Percentiles rank a stretch among this genome's conserved stretches.
Conservation (phyloP, 2,113 vertebrate species). For the Rhadina sibilatrix region DNA sequence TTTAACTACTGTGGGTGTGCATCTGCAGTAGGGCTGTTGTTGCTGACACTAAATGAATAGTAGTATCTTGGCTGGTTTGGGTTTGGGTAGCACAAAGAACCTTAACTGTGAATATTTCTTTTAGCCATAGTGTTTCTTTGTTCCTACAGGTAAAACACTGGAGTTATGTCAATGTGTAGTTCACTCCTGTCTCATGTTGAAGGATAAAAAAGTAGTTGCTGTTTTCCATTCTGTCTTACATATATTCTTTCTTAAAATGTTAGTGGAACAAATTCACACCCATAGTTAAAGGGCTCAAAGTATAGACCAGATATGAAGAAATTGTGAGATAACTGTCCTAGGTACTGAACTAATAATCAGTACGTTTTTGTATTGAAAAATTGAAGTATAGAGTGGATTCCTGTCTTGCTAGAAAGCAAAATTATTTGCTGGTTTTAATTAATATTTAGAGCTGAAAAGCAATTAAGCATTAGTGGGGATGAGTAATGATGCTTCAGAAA, state of each 20-base stretch:
- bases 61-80: slow-evolving; percentile 11
- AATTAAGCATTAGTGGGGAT: neutral
- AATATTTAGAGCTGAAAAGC: neutral
- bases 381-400: neutral
- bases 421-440: neutral
- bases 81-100: slow-evolving; percentile 28
- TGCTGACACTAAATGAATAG: neutral
- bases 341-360: slow-evolving; percentile 26
- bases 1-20: neutral
- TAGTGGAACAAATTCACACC: slow-evolving; percentile 46
- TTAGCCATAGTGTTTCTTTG: slow-evolving; percentile 52
- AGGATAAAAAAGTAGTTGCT: slow-evolving; percentile 38
- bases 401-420: neutral
- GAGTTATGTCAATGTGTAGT: slow-evolving; percentile 54
- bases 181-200: slow-evolving; percentile 42
- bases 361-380: neutral
- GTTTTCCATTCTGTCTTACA: slow-evolving; percentile 33
- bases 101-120: slow-evolving; percentile 74
- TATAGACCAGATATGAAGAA: neutral
- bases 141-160: slow-evolving; percentile 75
- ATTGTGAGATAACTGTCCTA: neutral
- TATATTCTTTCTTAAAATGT: slow-evolving; percentile 29
- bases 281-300: neutral
- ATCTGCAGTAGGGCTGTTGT: slow-evolving; percentile 32
- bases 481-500: slow-evolving; percentile 10